Base-by-base conservation (phyloP, 2,113 vertebrate genomes). In the Grus americana region DNA sequence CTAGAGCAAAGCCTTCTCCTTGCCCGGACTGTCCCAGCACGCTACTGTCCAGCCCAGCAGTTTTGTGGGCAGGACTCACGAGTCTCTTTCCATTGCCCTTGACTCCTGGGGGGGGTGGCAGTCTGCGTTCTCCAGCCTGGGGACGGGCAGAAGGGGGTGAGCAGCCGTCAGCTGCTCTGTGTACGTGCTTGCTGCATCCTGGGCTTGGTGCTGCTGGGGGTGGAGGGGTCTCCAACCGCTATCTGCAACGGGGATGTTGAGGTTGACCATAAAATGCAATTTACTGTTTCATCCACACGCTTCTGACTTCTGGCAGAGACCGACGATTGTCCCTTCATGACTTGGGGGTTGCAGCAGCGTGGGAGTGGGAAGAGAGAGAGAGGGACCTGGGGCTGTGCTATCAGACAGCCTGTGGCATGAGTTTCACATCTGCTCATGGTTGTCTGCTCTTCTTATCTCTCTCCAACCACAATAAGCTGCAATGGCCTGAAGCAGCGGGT, bases 241-340 rank as follows among this genome's bases (percentile, higher is more conserved):
- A 3, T 6, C 36, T 63, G 27, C 44, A 29, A 8, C 14, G 8
- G 40, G 12, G 40, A 24, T 12, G 36, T 21, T 38, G n/a, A 36
- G 22, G 12, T 19, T 9, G 14, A 19, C 21, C 9, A 30, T 18
- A 22, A 63, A 65, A 62, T 1, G 6, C 34, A 22, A 23, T 40
- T 32, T 34, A 6, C 11, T 52, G 29, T 9, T 44, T 38, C 63
- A 36, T 36, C n/a, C 4, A 0, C 30, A 5, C 3, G 0, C 13
- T 76, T 65, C 42, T 50, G 36, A 26, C 5, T 15, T 40, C 29
- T 23, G 10, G 38, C 72, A 40, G 44, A 65, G 15, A 47, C 2
- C 3, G 1, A 9, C 2, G 0, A 6, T 5, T 6, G 2, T 18
- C 79, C 24, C 17, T 40, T n/a, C 3, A 1, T 42, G 46, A n/a